phyloP scores from a whole-genome alignment of 2,797 vertebrate genomes.

The Falco columbarius region DNA sequence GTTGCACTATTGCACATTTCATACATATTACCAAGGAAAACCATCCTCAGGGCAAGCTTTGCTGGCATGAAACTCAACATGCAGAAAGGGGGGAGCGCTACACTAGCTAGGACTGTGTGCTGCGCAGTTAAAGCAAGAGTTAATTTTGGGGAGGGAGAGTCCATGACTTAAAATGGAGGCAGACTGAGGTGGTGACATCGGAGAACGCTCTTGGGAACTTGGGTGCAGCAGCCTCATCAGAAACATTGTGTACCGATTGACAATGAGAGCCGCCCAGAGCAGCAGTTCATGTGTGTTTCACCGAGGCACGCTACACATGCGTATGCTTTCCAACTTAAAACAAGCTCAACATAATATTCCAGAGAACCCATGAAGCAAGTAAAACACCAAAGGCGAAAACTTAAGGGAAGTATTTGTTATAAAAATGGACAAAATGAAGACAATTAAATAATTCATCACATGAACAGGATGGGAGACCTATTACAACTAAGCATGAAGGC shows the following conservation, averaged over 20 bases:
- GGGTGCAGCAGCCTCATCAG: neutral
- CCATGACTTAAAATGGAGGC: neutral
- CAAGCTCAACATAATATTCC: neutral
- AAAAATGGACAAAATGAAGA: neutral
- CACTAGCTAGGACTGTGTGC: neutral
- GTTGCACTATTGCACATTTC: neutral
- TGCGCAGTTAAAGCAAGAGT: neutral
- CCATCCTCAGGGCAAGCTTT: neutral
- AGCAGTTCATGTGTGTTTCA: neutral
- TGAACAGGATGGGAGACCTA: neutral
- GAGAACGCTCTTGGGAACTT: neutral
- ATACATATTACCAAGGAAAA: neutral
- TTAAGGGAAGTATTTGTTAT: neutral
- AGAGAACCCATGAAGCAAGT: neutral
- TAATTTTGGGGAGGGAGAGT: neutral
- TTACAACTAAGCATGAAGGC: neutral
- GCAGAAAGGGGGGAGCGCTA: accelerated
- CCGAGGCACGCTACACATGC: neutral
- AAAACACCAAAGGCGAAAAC: neutral
- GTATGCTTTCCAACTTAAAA: neutral
- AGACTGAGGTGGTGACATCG: neutral
- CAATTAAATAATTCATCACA: neutral
- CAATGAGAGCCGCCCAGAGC: accelerated
- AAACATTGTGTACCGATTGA: neutral
- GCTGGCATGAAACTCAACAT: neutral